phyloP scores from a whole-genome alignment of 2,113 vertebrate genomes.

The Salvelinus sp. region DNA sequence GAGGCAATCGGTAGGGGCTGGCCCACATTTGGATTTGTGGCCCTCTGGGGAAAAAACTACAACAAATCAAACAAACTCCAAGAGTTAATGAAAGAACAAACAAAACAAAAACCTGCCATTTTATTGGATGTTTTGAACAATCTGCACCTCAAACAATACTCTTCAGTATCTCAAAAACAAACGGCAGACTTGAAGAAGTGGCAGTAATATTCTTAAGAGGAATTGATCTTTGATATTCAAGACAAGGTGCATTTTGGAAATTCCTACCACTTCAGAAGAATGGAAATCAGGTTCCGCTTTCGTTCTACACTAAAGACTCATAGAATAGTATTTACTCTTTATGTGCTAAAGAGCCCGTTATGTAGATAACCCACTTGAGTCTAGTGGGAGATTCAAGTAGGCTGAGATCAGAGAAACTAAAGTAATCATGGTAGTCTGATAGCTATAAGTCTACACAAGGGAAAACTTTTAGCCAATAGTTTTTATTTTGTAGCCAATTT shows the following conservation, averaged over 20 bases:
- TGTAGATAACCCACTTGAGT: constrained; percentile 25
- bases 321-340: constrained; percentile 49
- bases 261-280: constrained; percentile 16
- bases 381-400: constrained; percentile 36
- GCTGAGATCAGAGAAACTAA: constrained; percentile 58
- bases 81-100: neutral
- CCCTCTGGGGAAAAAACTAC: constrained; percentile 42
- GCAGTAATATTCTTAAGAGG: neutral
- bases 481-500: neutral
- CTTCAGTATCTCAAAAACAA: constrained; percentile 20
- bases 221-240: neutral
- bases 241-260: neutral
- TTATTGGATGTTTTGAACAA: neutral
- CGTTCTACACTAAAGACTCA: constrained; percentile 25
- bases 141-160: constrained; percentile 3
- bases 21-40: constrained; percentile 50
- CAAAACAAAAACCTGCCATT: neutral
- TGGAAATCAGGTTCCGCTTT: constrained; percentile 15
- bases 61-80: neutral
- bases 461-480: constrained; percentile 35
- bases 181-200: constrained; percentile 11
- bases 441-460: constrained; percentile 33
- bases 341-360: constrained; percentile 46
- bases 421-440: constrained; percentile 47
- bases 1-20: constrained; percentile 60